phyloP scores from a whole-genome alignment of 2,888 invertebrate genomes.

The Tethea ocularis region DNA sequence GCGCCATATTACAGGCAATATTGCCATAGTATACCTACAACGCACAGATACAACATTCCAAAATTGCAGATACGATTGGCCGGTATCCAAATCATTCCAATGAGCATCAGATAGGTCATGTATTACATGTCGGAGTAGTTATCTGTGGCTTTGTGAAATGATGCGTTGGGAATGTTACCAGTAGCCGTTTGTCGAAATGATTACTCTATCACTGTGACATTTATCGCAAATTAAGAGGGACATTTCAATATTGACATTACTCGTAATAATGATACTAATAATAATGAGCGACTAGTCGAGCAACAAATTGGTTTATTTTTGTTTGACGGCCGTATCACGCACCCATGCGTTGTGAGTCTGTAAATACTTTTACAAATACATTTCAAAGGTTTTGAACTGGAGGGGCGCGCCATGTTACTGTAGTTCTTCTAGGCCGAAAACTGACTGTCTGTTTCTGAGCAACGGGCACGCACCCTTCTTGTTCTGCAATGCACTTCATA shows the following conservation, averaged over 20 bases:
- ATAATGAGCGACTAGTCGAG: no score
- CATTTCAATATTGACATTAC: neutral
- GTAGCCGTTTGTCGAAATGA: neutral
- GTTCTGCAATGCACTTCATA: neutral
- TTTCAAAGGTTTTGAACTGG: no score
- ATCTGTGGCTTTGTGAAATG: neutral
- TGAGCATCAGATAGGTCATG: neutral
- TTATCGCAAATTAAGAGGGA: neutral
- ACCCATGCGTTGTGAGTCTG: no score
- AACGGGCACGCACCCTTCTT: neutral
- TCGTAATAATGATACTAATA: no score
- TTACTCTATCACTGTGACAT: neutral
- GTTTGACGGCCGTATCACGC: no score
- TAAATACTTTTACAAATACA: no score
- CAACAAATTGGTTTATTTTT: no score
- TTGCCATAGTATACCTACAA: neutral
- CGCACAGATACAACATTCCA: no score
- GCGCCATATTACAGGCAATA: neutral
- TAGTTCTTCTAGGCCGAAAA: no score
- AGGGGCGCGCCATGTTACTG: no score
- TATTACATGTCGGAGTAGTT: neutral
- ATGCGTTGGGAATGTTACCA: neutral
- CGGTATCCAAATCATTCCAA: conserved; percentile 4
- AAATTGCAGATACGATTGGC: conserved; percentile 2
- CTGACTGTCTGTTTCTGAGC: neutral